Conservation (phyloP, 2,888 invertebrate species). For the Pseudococcus jackbeardsleyi region DNA sequence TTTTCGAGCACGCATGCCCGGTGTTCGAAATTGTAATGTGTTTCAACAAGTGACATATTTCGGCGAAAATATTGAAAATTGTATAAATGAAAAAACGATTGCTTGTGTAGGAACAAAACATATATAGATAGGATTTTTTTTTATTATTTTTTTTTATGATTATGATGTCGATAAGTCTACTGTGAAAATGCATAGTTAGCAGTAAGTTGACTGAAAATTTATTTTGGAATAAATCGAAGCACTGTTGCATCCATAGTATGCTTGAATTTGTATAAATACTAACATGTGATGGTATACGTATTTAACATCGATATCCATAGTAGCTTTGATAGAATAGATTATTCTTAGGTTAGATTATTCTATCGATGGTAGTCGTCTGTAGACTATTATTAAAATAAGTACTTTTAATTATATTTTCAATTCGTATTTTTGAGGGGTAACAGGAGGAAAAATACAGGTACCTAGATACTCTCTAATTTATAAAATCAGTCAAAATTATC, state of each 20-base stretch:
- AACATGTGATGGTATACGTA: neutral
- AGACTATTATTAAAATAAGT: neutral
- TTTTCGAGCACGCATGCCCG: conserved; percentile 55
- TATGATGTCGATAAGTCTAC: neutral
- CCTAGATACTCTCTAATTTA: too few species aligned
- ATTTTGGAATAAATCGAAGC: neutral
- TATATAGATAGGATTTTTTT: neutral
- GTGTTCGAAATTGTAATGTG: conserved; percentile 32
- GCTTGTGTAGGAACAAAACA: conserved; percentile 3
- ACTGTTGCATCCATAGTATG: conserved; percentile 20
- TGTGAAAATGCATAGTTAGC: conserved; percentile 6
- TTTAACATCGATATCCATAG: neutral
- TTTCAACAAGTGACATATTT: neutral
- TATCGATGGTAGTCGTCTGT: neutral
- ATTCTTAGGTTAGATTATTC: neutral
- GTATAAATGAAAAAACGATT: neutral
- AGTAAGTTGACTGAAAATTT: neutral
- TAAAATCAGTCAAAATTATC: too few species aligned
- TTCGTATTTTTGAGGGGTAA: too few species aligned
- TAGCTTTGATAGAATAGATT: conserved; percentile 19
- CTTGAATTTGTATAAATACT: conserved; percentile 26
- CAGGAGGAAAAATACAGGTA: too few species aligned
- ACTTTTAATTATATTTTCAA: neutral
- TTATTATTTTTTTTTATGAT: neutral
- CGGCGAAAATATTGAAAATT: neutral